A percentile compares a stretch with the other conserved stretches of the same genome.
Evolutionary conservation across 2,113 vertebrate genomes (phyloP).

Genomic region (Sclerurus mexicanus): DNA sequence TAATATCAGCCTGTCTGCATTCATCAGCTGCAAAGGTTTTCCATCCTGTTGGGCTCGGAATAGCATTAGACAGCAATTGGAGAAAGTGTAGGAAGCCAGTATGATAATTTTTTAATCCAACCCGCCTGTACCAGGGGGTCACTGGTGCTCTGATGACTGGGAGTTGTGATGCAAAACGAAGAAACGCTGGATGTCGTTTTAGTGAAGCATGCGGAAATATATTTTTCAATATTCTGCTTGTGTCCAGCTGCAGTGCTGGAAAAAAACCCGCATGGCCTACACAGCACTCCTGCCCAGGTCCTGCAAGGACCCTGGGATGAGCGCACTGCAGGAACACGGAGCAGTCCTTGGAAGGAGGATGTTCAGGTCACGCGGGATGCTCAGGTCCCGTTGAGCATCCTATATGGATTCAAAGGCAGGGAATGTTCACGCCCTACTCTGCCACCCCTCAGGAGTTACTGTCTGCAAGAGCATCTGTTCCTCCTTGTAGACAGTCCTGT

Average conservation of each 20-base stretch:
- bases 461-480: background rate
- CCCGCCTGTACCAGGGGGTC: background rate
- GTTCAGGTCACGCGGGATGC: background rate
- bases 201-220: background rate
- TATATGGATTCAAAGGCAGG: background rate
- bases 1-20: slow-evolving; percentile 80
- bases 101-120: slow-evolving; percentile 28
- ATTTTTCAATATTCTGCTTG: background rate
- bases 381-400: background rate
- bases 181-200: background rate
- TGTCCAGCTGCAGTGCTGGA: background rate
- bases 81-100: slow-evolving; percentile 12
- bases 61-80: background rate
- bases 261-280: rapidly evolving
- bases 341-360: background rate
- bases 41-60: background rate
- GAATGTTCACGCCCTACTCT: background rate
- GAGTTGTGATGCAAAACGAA: background rate
- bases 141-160: background rate
- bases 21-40: slow-evolving; percentile 75
- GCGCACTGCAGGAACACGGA: rapidly evolving
- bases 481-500: background rate
- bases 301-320: background rate
- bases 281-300: background rate
- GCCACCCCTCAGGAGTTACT: background rate